Conservation (phyloP, 2,113 vertebrate genomes). For the Leucoraja erinaceus region DNA sequence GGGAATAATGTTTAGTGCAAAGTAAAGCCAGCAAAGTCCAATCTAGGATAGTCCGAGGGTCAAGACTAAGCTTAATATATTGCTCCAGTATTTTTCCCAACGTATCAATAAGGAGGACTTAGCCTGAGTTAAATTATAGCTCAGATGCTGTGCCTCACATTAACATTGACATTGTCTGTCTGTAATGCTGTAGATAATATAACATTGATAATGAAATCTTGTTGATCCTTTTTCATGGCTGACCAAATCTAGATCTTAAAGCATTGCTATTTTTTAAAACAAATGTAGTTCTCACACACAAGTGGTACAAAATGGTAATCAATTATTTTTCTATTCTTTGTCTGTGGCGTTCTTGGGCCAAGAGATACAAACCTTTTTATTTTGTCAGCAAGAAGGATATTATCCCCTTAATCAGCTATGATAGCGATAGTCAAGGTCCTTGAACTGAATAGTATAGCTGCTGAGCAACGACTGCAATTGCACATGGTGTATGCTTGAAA, state of each 20-base stretch:
- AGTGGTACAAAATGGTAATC: not conserved
- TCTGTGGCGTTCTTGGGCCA: not conserved
- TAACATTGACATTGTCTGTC: not conserved
- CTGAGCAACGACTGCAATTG: conserved; percentile 1
- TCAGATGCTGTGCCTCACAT: not conserved
- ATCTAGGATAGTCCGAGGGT: no score
- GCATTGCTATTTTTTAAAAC: not conserved
- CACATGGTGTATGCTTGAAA: conserved; percentile 13
- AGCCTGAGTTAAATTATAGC: not conserved
- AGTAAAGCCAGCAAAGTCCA: no score
- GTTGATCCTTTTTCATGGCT: not conserved
- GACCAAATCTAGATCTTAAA: not conserved
- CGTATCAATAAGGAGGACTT: not conserved
- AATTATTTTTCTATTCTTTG: not conserved
- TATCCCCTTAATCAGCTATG: not conserved
- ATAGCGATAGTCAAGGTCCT: not conserved
- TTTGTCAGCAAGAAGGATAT: not conserved
- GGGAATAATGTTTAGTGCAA: no score
- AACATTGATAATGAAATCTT: not conserved
- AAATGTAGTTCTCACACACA: not conserved
- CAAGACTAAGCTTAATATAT: not conserved
- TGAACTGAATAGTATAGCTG: not conserved
- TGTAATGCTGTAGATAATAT: not conserved
- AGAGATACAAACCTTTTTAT: not conserved
- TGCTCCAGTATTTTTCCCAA: not conserved